Conservation (phyloP, 2,888 invertebrate genomes). For the Gibbula magus region DNA sequence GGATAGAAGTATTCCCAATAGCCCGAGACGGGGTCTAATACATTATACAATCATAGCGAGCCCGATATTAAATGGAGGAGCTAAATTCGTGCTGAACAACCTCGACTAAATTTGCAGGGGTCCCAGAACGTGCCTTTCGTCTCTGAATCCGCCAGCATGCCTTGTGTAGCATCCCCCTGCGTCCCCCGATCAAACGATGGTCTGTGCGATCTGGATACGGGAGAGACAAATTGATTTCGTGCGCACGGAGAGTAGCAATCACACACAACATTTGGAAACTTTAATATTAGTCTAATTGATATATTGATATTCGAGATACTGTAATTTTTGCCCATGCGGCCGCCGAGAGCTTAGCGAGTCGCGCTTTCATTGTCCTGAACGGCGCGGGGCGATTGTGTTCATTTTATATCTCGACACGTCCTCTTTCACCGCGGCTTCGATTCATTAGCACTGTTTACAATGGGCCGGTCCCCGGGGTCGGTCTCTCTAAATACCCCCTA, state of each 20-base stretch:
- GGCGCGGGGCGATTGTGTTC: conserved; percentile 18
- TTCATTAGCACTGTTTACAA: conserved; percentile 28
- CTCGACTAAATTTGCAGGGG: conserved; percentile 8
- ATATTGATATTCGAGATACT: conserved; percentile 29
- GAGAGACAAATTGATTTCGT: conserved; percentile 27
- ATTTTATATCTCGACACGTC: conserved; percentile 24
- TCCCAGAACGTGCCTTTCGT: conserved; percentile 25
- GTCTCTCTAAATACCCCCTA: conserved; percentile 24
- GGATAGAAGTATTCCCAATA: background rate
- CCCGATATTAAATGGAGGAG: conserved; percentile 22
- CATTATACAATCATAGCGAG: conserved; percentile 15
- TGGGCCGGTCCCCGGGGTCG: conserved; percentile 9
- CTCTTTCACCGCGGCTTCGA: conserved; percentile 3
- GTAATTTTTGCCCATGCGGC: conserved; percentile 30
- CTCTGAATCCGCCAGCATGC: background rate
- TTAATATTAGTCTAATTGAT: conserved; percentile 30
- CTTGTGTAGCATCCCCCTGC: background rate
- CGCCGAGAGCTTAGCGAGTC: conserved; percentile 18
- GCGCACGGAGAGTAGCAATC: conserved; percentile 26
- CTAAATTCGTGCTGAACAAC: conserved; percentile 25
- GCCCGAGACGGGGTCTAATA: conserved; percentile 5
- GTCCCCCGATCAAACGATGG: conserved; percentile 20
- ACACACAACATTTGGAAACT: conserved; percentile 31
- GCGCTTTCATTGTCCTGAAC: conserved; percentile 2
- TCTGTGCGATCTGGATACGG: conserved; percentile 9